Base-by-base conservation (phyloP, 2,888 invertebrate genomes). In the Caenorhabditis wallacei region DNA sequence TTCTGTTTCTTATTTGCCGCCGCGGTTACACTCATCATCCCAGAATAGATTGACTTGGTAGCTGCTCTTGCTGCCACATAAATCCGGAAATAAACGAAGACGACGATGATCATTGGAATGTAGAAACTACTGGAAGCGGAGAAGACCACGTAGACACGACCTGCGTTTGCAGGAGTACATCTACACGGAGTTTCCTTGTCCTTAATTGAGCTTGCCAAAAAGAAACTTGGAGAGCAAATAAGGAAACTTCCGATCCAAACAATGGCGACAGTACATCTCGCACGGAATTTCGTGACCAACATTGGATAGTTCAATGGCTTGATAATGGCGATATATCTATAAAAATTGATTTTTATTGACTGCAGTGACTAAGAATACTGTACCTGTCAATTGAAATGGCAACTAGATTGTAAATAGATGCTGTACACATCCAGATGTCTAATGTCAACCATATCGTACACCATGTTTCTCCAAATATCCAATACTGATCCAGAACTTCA, bases 341-440 rank as follows among this genome's bases (percentile, higher is more conserved):
- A 64, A 63, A 13, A 16, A 11, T 46, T 10, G 24, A 30, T 11
- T 40, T 2, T 2, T 26, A 48, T 51, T 3, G 0, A 51, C n/a
- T n/a, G n/a, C n/a, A n/a, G n/a, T n/a, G 2, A 30, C 18, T 18
- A 22, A 22, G 18, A 24, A 61, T 35, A 46, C 16, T 56, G 51
- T 51, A 74, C 76, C 94, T 91, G 84, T 93, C 98, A 92, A 98
- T 94, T 18, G 96, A 96, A 92, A 98, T 98, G 90, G 96, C 97
- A 92, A 97, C 97, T 72, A 98, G 94, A 93, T 98, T 98, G 89
- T 98, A 94, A 91, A 98, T 98, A 89, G 97, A 97, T 0, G 98
- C 97, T 0, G 98, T 98, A 93, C 97, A 98, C 95, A 98, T 96
- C 96, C 97, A 97, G 13, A 98, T 98, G 93, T 98, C 98, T 76